These are phyloP conservation scores for Micromesistius poutassou DNA, from an alignment of 2,797 vertebrate species.

Conservation along the genomic window DNA sequence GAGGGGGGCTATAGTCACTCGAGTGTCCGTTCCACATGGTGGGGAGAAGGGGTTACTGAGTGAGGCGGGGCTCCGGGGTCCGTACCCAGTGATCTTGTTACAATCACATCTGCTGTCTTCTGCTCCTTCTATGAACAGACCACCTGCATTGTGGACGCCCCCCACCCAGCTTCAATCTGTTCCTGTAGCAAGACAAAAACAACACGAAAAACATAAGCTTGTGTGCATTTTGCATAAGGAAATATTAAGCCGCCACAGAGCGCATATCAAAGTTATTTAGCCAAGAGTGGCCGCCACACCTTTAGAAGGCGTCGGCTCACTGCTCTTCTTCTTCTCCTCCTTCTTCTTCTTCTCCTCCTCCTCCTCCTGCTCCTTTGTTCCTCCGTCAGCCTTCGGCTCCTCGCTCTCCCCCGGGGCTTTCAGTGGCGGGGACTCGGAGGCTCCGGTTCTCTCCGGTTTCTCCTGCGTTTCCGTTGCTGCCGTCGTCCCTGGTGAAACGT, in stretches of 20 bases:
- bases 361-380: constrained; percentile 29
- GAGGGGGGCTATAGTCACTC: constrained; percentile 13
- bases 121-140: constrained; percentile 50
- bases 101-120: constrained; percentile 58
- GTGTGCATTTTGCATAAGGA: neutral
- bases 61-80: constrained; percentile 42
- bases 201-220: neutral
- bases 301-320: constrained; percentile 34
- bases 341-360: constrained; percentile 2
- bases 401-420: constrained; percentile 49
- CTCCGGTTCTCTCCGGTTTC: constrained; percentile 11
- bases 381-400: constrained; percentile 60
- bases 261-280: neutral
- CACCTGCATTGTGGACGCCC: constrained; percentile 52
- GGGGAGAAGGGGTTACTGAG: constrained; percentile 14
- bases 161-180: constrained; percentile 48
- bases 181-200: constrained; percentile 38
- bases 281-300: constrained; percentile 45
- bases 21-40: constrained; percentile 38
- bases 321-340: neutral
- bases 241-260: neutral
- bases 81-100: constrained; percentile 64
- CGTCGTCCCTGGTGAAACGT: constrained; percentile 18
- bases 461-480: neutral
- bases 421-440: constrained; percentile 33